A percentile compares a stretch with the other conserved stretches of the same genome.
phyloP scores from a whole-genome alignment of 2,888 invertebrate genomes.

The Sturmia bella region DNA sequence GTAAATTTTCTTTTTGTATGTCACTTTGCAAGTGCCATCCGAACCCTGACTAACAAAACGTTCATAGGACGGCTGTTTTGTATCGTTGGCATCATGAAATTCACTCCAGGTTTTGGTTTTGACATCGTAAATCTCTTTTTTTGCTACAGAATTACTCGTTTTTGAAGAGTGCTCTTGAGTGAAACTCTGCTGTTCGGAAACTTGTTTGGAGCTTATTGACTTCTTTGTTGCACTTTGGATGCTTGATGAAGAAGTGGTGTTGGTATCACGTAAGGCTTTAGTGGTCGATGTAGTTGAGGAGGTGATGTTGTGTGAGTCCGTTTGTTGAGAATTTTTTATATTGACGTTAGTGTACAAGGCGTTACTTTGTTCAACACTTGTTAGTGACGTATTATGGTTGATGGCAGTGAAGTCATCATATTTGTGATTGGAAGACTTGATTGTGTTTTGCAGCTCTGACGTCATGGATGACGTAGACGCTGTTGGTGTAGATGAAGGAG shows the following conservation, averaged over 20 bases:
- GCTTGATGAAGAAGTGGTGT: slow-evolving; percentile 60
- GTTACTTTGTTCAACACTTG: slow-evolving; percentile 41
- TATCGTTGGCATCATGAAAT: slow-evolving; percentile 76
- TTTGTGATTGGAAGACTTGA: slow-evolving; percentile 67
- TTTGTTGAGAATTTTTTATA: slow-evolving; percentile 2
- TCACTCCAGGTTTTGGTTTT: slow-evolving; percentile 81
- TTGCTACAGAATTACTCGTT: slow-evolving; percentile 74
- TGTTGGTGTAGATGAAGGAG: slow-evolving; percentile 55
- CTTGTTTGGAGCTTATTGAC: slow-evolving; percentile 58
- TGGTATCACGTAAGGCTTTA: slow-evolving; percentile 71
- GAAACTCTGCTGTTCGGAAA: slow-evolving; percentile 71
- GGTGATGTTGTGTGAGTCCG: slow-evolving; percentile 51
- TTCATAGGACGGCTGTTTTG: slow-evolving; percentile 78
- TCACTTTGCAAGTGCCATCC: slow-evolving; percentile 81
- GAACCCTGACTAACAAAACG: slow-evolving; percentile 81
- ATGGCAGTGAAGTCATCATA: slow-evolving; percentile 64
- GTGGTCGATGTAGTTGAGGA: slow-evolving; percentile 57
- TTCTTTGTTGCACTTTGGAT: slow-evolving; percentile 51
- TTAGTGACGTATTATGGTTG: slow-evolving; percentile 71
- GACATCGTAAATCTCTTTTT: slow-evolving; percentile 80
- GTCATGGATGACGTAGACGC: slow-evolving; percentile 62
- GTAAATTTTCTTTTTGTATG: slow-evolving; percentile 81
- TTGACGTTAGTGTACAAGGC: slow-evolving; percentile 23
- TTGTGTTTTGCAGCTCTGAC: slow-evolving; percentile 64
- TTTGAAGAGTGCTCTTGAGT: slow-evolving; percentile 72